Evolutionary conservation across 2,888 invertebrate genomes (phyloP), one percentile per base, ranked within the genome.

Genomic region (Teinopalpus imperialis): DNA sequence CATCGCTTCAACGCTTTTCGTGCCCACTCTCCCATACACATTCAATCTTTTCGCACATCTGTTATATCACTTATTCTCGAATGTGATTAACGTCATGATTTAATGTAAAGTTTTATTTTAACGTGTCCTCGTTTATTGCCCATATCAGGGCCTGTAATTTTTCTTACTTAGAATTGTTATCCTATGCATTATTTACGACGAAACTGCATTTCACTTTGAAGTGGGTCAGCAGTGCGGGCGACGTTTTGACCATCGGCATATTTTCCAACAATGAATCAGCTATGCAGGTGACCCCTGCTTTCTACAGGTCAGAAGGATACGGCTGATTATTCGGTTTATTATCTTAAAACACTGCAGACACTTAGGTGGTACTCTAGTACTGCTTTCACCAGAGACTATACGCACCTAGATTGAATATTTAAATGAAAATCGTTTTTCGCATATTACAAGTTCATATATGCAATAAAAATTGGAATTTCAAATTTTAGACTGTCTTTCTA

Each of bases 241-340:
- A 63, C 54, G 55, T 65, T 61, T 63, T 60, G 59, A 57, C 58
- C 59, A 62, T 61, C 63, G 66, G 60, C 58, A 64, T 65, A 59
- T 67, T 66, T 59, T 58, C 34, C 51, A 59, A 66, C 65, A 66
- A 70, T 65, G 70, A 69, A 69, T 68, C 64, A 66, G 66, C 72
- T 74, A 71, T 67, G 63, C 64, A 61, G 65, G 56, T 56, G 70
- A 71, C 68, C 72, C 60, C 63, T 52, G 58, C 79, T 77, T 76
- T 75, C 75, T 72, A 73, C 55, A 49, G 61, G 59, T 66, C 55
- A 67, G 54, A 63, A 70, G 69, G 66, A 68, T 68, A 66, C 57
- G 58, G 51, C 57, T 59, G 60, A 59, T 67, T 67, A 61, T 55
- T 53, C 49, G 52, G 54, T 53, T 54, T 58, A 57, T 63, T 63